Evolutionary conservation across 2,113 vertebrate genomes (phyloP), one percentile per base, ranked within the genome.

Genomic region (Carassius carassius): DNA sequence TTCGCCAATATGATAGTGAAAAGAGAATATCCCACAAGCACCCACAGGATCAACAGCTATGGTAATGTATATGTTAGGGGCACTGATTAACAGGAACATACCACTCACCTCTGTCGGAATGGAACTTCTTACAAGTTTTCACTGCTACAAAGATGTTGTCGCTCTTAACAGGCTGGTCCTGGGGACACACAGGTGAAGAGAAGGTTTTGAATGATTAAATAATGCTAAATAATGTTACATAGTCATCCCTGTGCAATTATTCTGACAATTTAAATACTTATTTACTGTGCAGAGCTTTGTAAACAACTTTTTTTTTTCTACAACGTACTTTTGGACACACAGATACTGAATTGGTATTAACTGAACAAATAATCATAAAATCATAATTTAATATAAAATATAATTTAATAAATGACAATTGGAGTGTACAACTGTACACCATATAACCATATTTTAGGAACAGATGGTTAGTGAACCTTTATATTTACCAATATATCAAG

Each of bases 71-170:
- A 11, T 25, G 41, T n/a, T 74, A 16, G 17, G 2, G 23, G 70
- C 0, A 3, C 37, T 32, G 69, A 79, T 37, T 16, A 54, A 49
- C 14, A 76, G 81, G 60, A 32, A 49, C 23, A 67, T 70, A 78
- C 23, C 89, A 95, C 97, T 92, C 95, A 99, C 97, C 96, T 97
- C 97, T 93, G 78, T 99, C 97, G 81, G 87, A 89, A 87, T 99
- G 98, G 94, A 99, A 99, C 92, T 96, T 98, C 94, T 87, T 93
- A 90, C 98, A 99, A 0, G 98, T 99, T 95, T 99, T 99, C 76
- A 99, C 97, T 75, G 97, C 98, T 89, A 98, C 95, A 93, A 99
- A 99, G 84, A 99, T 85, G 86, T 97, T 94, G 79, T 96, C 94
- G 77, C 93, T 95, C 87, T 95, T 94, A 87, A 97, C 95, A 86